Conservation (phyloP, 2,113 vertebrate species). For the Archocentrus centrarchus region DNA sequence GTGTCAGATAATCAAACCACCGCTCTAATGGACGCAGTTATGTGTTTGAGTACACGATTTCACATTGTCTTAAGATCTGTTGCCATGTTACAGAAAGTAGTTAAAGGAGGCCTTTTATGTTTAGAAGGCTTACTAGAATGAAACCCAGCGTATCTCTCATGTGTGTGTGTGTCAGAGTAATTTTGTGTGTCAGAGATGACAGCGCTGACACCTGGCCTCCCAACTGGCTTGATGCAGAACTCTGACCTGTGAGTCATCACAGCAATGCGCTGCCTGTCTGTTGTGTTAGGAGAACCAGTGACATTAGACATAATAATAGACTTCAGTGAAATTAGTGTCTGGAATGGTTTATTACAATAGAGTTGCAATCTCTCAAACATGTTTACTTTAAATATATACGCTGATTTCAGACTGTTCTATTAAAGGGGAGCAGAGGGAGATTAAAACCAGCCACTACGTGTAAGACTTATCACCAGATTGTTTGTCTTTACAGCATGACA, state of each 20-base stretch:
- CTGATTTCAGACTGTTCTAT: not conserved
- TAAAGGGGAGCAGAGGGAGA: not conserved
- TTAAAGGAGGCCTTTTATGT: not conserved
- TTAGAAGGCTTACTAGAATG: not conserved
- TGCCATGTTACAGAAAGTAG: not conserved
- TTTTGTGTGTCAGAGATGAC: conserved; percentile 25
- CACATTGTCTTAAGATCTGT: not conserved
- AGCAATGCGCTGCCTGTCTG: conserved; percentile 3
- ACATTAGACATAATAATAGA: conserved; percentile 16
- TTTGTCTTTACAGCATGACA: not conserved
- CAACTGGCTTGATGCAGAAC: conserved; percentile 23
- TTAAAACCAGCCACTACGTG: not conserved
- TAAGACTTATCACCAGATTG: not conserved
- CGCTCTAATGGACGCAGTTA: not conserved
- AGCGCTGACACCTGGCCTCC: conserved; percentile 36
- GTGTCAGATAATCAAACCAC: not conserved
- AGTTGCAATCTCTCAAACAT: not conserved
- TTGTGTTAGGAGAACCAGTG: conserved; percentile 2
- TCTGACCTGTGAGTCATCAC: conserved; percentile 48
- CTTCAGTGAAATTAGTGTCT: not conserved
- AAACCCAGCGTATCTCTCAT: not conserved
- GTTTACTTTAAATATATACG: not conserved
- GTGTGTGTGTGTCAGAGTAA: not conserved
- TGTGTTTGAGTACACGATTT: not conserved
- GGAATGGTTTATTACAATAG: not conserved